Evolutionary conservation across 1,140 invertebrate species (phyloP).

Genomic region (Elymnias hypermnestra): DNA sequence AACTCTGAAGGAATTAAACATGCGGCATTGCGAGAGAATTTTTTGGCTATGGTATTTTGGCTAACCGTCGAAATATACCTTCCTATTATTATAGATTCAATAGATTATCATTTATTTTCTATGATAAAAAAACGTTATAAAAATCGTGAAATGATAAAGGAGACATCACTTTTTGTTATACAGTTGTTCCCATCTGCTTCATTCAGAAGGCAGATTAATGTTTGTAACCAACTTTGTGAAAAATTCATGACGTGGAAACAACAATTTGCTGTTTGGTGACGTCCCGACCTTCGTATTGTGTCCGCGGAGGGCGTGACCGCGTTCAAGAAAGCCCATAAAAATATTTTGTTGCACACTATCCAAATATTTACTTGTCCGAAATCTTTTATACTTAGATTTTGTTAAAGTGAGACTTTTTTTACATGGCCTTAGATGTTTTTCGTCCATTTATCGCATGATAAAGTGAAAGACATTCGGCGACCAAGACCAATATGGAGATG

Average conservation of each 20-base stretch:
- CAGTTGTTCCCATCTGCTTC: conserved; percentile 21
- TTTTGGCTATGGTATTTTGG: neutral
- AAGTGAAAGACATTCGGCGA: too few relatives aligned
- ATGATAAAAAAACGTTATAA: conserved; percentile 9
- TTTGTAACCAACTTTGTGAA: conserved; percentile 41
- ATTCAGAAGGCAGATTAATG: conserved; percentile 63
- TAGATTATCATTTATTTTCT: neutral
- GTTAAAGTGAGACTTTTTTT: too few relatives aligned
- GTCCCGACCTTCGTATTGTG: conserved; percentile 37
- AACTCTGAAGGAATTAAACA: too few relatives aligned
- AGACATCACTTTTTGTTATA: conserved; percentile 23
- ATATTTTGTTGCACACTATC: conserved; percentile 58
- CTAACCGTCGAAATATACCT: neutral
- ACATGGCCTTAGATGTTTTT: too few relatives aligned
- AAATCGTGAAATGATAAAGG: conserved; percentile 18
- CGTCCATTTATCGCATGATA: too few relatives aligned
- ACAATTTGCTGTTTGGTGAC: conserved; percentile 62
- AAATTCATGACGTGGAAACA: conserved; percentile 68
- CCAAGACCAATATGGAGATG: too few relatives aligned
- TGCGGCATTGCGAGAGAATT: too few relatives aligned
- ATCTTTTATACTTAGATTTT: too few relatives aligned
- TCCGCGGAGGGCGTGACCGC: conserved; percentile 60
- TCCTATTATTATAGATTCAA: neutral
- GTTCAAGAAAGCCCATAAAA: conserved; percentile 24
- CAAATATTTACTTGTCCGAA: conserved; percentile 67